Evolutionary conservation across 2,113 vertebrate genomes (phyloP).

Genomic region (Archocentrus centrarchus): DNA sequence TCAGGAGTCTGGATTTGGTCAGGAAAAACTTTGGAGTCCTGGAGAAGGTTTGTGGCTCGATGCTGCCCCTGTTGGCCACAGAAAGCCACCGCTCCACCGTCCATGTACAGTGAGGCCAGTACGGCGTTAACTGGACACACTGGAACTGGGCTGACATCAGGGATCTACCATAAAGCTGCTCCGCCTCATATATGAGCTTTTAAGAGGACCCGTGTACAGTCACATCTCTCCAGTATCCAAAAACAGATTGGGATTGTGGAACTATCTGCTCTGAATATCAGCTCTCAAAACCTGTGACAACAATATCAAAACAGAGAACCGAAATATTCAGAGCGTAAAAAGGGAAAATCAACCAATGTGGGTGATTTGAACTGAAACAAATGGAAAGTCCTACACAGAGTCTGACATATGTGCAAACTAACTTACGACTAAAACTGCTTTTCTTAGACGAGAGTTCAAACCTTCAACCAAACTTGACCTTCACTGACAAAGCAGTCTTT

Average conservation of each 20-base stretch:
- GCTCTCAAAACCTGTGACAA: neutral
- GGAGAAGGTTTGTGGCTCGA: constrained; percentile 86
- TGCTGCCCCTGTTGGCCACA: constrained; percentile 87
- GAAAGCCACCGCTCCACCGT: constrained; percentile 80
- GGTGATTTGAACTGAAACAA: neutral
- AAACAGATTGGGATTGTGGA: neutral
- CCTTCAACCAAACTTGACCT: neutral
- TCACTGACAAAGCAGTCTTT: neutral
- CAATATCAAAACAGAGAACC: neutral
- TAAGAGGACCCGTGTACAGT: neutral
- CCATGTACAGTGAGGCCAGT: constrained; percentile 86
- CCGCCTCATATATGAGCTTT: constrained; percentile 81
- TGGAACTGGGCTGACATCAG: constrained; percentile 77
- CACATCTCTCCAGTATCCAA: neutral
- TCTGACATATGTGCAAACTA: neutral
- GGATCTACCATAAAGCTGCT: constrained; percentile 92
- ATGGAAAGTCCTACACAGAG: neutral
- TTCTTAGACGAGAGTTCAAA: neutral
- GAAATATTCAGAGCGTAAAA: neutral
- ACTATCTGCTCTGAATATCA: neutral
- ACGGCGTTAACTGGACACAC: constrained; percentile 85
- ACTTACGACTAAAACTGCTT: neutral
- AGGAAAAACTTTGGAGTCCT: constrained; percentile 93
- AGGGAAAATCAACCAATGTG: neutral
- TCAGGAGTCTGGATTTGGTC: constrained; percentile 99